Evolutionary conservation across 2,888 invertebrate genomes (phyloP).

Genomic region (Tinea semifulvella): DNA sequence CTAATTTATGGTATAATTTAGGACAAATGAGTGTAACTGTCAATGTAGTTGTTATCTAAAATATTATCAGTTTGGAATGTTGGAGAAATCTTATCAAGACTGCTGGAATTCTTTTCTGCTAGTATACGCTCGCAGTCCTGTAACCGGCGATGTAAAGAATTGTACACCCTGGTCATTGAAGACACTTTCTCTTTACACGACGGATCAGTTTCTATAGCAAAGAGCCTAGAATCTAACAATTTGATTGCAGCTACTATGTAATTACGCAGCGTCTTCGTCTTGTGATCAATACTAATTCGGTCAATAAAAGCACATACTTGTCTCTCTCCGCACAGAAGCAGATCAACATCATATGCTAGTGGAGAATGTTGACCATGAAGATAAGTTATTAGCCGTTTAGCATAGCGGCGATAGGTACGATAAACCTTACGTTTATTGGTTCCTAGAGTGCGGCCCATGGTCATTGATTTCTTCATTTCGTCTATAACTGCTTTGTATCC

Average conservation of each 20-base stretch:
- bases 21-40: conserved; percentile 36
- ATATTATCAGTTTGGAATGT: conserved; percentile 40
- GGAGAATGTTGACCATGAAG: conserved; percentile 60
- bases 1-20: conserved; percentile 5
- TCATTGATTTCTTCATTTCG: conserved; percentile 65
- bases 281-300: conserved; percentile 54
- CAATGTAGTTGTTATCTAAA: conserved; percentile 47
- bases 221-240: conserved; percentile 54
- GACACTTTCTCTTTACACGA: conserved; percentile 59
- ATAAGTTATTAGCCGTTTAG: conserved; percentile 55
- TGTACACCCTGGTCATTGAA: conserved; percentile 58
- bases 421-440: conserved; percentile 57
- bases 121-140: conserved; percentile 41
- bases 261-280: conserved; percentile 56
- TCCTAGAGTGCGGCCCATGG: conserved; percentile 55
- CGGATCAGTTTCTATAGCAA: conserved; percentile 60
- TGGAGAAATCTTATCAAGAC: conserved; percentile 22
- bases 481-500: conserved; percentile 64
- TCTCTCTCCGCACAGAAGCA: conserved; percentile 53
- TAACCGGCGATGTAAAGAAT: conserved; percentile 49
- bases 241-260: conserved; percentile 62
- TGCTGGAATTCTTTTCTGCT: conserved; percentile 2
- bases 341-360: conserved; percentile 58
- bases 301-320: conserved; percentile 59
- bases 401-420: conserved; percentile 57